Percentiles rank a stretch among this genome's conserved stretches.
Conservation (phyloP, 2,113 vertebrate genomes). For the Pachycephala philippinensis region DNA sequence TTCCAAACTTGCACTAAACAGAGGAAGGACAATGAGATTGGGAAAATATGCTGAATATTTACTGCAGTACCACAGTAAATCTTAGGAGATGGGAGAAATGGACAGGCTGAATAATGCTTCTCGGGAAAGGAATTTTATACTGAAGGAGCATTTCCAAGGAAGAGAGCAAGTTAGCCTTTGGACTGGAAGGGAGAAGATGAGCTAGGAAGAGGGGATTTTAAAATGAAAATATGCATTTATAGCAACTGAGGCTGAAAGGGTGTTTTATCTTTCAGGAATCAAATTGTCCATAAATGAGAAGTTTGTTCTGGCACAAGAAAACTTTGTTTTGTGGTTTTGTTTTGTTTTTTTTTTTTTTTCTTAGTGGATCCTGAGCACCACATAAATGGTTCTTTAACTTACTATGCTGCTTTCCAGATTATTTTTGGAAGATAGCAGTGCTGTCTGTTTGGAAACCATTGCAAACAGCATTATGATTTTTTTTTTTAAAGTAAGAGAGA, state of each 20-base stretch:
- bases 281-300: not conserved
- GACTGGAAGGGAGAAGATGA: not conserved
- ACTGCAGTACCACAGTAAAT: not conserved
- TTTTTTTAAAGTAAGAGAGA: not conserved
- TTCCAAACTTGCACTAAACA: not conserved
- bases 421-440: not conserved
- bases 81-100: not conserved
- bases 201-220: not conserved
- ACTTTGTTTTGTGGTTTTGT: not conserved
- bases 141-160: not conserved
- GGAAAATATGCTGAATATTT: not conserved
- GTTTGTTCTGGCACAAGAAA: not conserved
- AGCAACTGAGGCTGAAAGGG: not conserved
- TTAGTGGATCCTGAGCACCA: not conserved
- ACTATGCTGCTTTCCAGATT: not conserved
- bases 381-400: not conserved
- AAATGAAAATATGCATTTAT: not conserved
- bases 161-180: not conserved
- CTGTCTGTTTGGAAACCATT: not conserved
- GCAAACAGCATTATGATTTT: not conserved
- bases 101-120: not conserved
- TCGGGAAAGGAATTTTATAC: not conserved
- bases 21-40: not conserved
- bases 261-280: not conserved
- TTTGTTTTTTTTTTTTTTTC: not conserved